Evolutionary conservation across 2,113 vertebrate genomes (phyloP).

Genomic region (Formicarius rufipectus): DNA sequence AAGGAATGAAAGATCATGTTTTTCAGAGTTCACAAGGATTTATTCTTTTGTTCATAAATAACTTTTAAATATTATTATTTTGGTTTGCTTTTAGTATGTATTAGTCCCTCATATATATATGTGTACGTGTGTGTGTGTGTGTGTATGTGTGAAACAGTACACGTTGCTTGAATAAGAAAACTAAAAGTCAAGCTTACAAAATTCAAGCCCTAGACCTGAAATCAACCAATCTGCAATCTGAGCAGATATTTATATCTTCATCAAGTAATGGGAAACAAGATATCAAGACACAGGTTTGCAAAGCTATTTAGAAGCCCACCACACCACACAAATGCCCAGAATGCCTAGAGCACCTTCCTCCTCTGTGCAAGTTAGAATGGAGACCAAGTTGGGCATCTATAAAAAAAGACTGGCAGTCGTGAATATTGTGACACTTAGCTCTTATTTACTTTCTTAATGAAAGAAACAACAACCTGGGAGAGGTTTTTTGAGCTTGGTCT

Average conservation of each 20-base stretch:
- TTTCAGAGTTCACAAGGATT: background rate
- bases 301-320: background rate
- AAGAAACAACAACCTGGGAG: background rate
- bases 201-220: background rate
- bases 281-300: background rate
- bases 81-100: background rate
- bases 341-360: background rate
- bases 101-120: background rate
- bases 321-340: background rate
- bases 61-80: background rate
- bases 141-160: background rate
- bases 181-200: background rate
- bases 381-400: background rate
- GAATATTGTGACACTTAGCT: background rate
- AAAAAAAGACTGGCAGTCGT: background rate
- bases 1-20: background rate
- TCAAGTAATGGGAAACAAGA: background rate
- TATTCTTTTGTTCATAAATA: background rate
- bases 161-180: background rate
- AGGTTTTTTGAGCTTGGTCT: background rate
- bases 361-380: background rate
- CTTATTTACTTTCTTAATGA: background rate
- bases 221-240: background rate
- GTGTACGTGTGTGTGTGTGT: too few species aligned
- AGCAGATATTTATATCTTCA: background rate